Conservation (phyloP, 2,113 vertebrate genomes). For the Toxotes jaculatrix region DNA sequence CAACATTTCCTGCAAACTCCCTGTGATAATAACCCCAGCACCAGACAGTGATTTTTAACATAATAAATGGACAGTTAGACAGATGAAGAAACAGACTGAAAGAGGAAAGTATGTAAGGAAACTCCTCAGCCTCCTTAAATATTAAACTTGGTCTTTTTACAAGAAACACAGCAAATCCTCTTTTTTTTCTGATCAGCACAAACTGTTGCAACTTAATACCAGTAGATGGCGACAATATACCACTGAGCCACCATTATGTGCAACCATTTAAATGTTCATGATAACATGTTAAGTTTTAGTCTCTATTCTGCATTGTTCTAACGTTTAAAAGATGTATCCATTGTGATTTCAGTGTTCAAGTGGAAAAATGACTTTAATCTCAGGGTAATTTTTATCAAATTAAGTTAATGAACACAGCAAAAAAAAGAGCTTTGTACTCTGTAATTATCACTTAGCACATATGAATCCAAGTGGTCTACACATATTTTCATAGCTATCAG, state of each 20-base stretch:
- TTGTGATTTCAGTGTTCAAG: slow-evolving; percentile 26
- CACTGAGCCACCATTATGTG: neutral
- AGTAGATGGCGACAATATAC: slow-evolving; percentile 57
- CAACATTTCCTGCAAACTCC: slow-evolving; percentile 39
- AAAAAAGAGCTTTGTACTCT: slow-evolving; percentile 9
- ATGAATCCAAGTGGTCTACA: neutral
- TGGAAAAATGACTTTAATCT: neutral
- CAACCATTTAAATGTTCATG: neutral
- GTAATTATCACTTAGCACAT: slow-evolving; percentile 29
- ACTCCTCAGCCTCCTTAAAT: neutral
- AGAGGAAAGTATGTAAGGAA: slow-evolving; percentile 26
- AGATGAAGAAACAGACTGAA: neutral
- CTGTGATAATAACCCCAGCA: slow-evolving; percentile 45
- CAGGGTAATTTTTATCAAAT: neutral
- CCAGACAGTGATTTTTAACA: slow-evolving; percentile 35
- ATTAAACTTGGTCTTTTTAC: slow-evolving; percentile 1
- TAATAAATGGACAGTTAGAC: slow-evolving; percentile 53
- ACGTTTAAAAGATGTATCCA: slow-evolving; percentile 20
- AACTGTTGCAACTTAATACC: slow-evolving; percentile 13
- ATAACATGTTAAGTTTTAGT: neutral
- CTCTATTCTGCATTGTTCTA: neutral
- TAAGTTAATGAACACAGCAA: slow-evolving; percentile 30
- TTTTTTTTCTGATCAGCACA: neutral
- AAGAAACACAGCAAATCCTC: neutral
- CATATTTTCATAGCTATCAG: neutral